Evolutionary conservation across 2,888 invertebrate genomes (phyloP).

Genomic region (Ditula angustiorana): DNA sequence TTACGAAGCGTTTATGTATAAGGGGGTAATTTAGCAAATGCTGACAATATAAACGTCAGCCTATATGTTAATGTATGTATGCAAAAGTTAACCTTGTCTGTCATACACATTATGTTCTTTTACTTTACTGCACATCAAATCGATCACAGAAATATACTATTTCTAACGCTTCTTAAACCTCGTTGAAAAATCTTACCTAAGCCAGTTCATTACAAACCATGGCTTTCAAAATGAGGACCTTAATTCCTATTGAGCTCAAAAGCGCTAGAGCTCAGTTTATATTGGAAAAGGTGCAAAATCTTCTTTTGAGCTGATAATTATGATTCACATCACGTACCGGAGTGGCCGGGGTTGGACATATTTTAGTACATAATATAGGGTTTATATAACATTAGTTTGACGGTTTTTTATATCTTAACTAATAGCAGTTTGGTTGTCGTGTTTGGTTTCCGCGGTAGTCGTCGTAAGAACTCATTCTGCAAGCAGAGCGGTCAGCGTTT

Average conservation of each 20-base stretch:
- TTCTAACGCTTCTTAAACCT: not conserved
- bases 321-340: slow-evolving; percentile 23
- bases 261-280: not conserved
- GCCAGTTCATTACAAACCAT: slow-evolving; percentile 7
- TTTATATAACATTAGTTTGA: not conserved
- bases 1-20: too few relatives aligned
- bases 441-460: too few relatives aligned
- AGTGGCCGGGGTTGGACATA: not conserved
- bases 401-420: not conserved
- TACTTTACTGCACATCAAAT: not conserved
- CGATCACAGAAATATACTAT: not conserved
- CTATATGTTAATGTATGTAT: too few relatives aligned
- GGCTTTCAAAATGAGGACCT: not conserved
- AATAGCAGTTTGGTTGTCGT: not conserved
- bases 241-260: not conserved
- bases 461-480: too few relatives aligned
- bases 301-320: slow-evolving; percentile 26
- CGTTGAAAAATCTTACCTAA: slow-evolving; percentile 8
- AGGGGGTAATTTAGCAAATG: too few relatives aligned
- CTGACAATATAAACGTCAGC: too few relatives aligned
- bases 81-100: too few relatives aligned
- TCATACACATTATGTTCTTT: too few relatives aligned
- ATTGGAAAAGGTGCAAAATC: slow-evolving; percentile 15
- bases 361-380: slow-evolving; percentile 11
- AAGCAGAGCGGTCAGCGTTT: too few relatives aligned